Conservation (phyloP, 2,888 invertebrate genomes). For the Boloria euphrosyne region DNA sequence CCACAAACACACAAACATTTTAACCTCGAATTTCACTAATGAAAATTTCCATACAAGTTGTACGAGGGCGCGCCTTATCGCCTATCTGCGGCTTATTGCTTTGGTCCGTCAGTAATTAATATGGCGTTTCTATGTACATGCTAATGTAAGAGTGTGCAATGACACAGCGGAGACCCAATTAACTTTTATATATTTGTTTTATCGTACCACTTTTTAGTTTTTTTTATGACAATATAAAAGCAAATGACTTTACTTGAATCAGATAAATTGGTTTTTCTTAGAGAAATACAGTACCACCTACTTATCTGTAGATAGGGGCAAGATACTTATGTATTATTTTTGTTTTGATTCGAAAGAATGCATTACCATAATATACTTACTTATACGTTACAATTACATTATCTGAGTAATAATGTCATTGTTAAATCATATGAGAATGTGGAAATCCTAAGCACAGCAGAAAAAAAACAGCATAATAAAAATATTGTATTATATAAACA, state of each 20-base stretch:
- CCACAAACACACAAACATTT: slow-evolving; percentile 74
- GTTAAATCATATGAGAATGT: too few relatives aligned
- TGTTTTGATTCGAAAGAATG: too few relatives aligned
- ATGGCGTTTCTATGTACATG: slow-evolving; percentile 50
- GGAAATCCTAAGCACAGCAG: too few relatives aligned
- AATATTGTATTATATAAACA: too few relatives aligned
- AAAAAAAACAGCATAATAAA: too few relatives aligned
- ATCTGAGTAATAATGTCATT: too few relatives aligned
- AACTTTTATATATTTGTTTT: slow-evolving; percentile 29
- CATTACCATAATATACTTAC: too few relatives aligned
- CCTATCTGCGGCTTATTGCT: slow-evolving; percentile 71
- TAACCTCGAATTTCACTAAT: slow-evolving; percentile 78
- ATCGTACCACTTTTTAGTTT: slow-evolving; percentile 5
- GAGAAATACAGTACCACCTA: background rate
- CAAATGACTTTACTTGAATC: background rate
- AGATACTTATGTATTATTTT: too few relatives aligned
- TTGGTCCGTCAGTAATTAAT: slow-evolving; percentile 64
- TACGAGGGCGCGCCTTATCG: slow-evolving; percentile 73
- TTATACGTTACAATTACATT: too few relatives aligned
- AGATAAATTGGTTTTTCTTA: slow-evolving; percentile 5
- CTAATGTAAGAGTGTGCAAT: slow-evolving; percentile 26
- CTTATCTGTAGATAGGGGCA: background rate
- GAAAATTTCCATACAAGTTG: slow-evolving; percentile 66
- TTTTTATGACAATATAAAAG: background rate
- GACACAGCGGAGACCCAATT: slow-evolving; percentile 35